Percentiles rank a stretch among this genome's conserved stretches.
phyloP scores from a whole-genome alignment of 2,797 vertebrate genomes.

The Gymnodraco acuticeps region DNA sequence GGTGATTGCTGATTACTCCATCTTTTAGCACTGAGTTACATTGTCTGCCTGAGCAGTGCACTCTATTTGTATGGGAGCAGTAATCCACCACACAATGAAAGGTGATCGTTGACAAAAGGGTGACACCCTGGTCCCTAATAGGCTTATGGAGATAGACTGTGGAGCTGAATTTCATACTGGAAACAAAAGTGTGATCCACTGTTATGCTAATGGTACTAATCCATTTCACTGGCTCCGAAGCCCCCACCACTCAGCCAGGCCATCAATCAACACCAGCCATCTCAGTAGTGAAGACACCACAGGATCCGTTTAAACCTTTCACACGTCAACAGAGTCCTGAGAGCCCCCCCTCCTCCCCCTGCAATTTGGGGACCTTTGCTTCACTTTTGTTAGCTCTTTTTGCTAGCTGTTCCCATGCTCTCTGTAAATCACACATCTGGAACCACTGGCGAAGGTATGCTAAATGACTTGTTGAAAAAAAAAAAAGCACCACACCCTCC shows the following conservation, averaged over 20 bases:
- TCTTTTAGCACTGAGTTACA: slow-evolving; percentile 15
- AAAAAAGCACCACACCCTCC: slow-evolving; percentile 35
- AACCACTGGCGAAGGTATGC: slow-evolving; percentile 76
- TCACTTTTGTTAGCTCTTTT: slow-evolving; percentile 49
- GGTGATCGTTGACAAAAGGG: slow-evolving; percentile 69
- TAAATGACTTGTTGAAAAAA: slow-evolving; percentile 69
- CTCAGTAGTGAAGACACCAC: slow-evolving; percentile 60
- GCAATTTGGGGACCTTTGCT: slow-evolving; percentile 36
- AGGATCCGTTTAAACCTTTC: slow-evolving; percentile 65
- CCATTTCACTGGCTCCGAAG: slow-evolving; percentile 48
- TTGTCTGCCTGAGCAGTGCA: slow-evolving; percentile 51
- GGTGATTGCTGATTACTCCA: slow-evolving; percentile 30
- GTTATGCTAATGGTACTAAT: slow-evolving; percentile 80
- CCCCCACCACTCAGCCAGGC: slow-evolving; percentile 52
- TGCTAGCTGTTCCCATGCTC: slow-evolving; percentile 51
- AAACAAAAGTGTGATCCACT: slow-evolving; percentile 71
- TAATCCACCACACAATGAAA: slow-evolving; percentile 72
- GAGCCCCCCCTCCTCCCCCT: slow-evolving; percentile 13
- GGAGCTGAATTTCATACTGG: slow-evolving; percentile 59
- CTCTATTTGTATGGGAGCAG: slow-evolving; percentile 50
- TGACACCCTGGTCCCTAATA: slow-evolving; percentile 63
- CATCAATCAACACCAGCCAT: slow-evolving; percentile 72
- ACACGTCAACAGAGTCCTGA: slow-evolving; percentile 58
- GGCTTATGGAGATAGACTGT: slow-evolving; percentile 70
- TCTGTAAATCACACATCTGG: slow-evolving; percentile 75